Conservation (phyloP, 2,797 vertebrate genomes). For the Tauraco hartlaubi region DNA sequence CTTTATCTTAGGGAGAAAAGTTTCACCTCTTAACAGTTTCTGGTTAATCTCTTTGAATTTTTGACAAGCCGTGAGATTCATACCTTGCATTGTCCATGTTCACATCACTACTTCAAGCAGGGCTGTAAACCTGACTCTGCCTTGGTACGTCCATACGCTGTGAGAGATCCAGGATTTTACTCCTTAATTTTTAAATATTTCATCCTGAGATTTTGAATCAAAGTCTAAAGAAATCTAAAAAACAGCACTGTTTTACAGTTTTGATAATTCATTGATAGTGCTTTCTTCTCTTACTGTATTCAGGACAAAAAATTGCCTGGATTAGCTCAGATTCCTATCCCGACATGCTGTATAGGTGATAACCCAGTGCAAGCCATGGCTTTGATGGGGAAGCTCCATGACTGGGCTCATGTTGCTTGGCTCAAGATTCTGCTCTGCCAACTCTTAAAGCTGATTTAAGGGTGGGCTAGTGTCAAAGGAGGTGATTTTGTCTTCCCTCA, state of each 20-base stretch:
- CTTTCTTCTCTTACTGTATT: neutral
- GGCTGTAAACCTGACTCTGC: neutral
- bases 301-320: neutral
- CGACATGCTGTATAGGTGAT: neutral
- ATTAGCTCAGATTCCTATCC: neutral
- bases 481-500: neutral
- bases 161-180: neutral
- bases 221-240: neutral
- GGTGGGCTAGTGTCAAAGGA: neutral
- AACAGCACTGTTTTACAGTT: neutral
- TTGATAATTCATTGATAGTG: neutral
- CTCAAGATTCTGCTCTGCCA: neutral
- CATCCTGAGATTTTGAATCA: neutral
- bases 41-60: neutral
- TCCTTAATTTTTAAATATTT: neutral
- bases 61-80: neutral
- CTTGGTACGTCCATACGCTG: neutral
- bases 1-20: neutral
- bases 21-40: neutral
- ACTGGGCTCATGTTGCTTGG: fast-evolving
- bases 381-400: neutral
- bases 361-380: neutral
- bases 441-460: neutral
- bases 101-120: neutral
- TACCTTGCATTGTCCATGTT: neutral